Base-by-base conservation (phyloP, 2,797 vertebrate species). In the Myioborus melanocephalus region DNA sequence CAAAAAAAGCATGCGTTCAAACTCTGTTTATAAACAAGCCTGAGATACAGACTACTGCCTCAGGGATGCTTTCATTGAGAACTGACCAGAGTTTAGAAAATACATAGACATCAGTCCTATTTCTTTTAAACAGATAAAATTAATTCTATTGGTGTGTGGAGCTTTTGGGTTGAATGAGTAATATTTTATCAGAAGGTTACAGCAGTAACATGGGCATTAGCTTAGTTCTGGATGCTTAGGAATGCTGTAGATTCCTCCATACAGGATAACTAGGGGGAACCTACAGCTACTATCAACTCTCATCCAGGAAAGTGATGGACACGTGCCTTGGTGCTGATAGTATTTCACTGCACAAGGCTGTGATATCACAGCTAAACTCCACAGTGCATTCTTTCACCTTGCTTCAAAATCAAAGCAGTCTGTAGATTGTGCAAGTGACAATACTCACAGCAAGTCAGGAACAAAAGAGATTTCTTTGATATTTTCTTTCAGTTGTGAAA, bases 21-120 rank as follows among this genome's bases (percentile, higher is more conserved):
- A 87, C 41, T 79, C 59, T 80, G 56, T 82, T 94, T 75, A 87
- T 78, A 94, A 95, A 92, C 34, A 94, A 91, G 27, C 13, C 37
- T 90, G 86, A 95, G 57, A 78, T 26, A 57, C 10, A 84, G 61
- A 66, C 37, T 81, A 61, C 70, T 92, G 86, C 83, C 84, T 93
- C 69, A 92, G 83, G 83, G 72, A 78, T 83, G 27, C 52, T 59
- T 94, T 83, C 79, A 86, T 14, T 89, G 49, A 76, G 70, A 87
- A 84, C 26, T 20, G 55, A 88, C 56, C 63, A 84, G 47, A 53
- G 66, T 66, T 93, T 32, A 90, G 50, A 94, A 49, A 75, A 81
- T 28, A 85, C 43, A 69, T 0, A 83, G 84, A 75, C 55, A 83
- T 70, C 53, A 61, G n/a, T 66, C 90, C 69, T 71, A 70, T 30